Percentiles rank a stretch among this genome's conserved stretches.
Conservation (phyloP, 1,140 invertebrate genomes). For the Temnothorax longispinosus region DNA sequence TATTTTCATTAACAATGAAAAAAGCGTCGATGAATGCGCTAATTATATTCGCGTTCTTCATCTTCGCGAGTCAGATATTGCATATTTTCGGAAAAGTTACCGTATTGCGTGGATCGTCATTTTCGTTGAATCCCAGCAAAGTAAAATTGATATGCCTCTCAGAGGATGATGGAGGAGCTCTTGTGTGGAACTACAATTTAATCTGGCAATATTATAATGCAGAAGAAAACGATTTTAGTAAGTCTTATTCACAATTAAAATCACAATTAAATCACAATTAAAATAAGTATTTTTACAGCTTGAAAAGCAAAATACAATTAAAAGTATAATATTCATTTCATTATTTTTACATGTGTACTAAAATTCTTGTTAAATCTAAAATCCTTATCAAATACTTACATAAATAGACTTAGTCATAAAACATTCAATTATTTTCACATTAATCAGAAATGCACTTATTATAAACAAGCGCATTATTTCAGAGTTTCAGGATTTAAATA, state of each 20-base stretch:
- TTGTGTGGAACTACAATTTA: constrained; percentile 68
- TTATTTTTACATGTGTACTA: neutral
- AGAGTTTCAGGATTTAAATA: neutral
- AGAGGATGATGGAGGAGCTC: constrained; percentile 53
- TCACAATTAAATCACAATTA: neutral
- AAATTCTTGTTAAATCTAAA: neutral
- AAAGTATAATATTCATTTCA: neutral
- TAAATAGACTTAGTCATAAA: neutral
- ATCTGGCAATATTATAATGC: neutral
- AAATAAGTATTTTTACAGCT: neutral
- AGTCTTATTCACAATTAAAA: neutral
- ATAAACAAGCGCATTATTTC: neutral
- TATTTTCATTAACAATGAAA: neutral
- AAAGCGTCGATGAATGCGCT: neutral
- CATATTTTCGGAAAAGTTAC: constrained; percentile 1
- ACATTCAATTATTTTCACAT: neutral
- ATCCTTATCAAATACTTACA: no score
- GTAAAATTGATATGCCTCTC: constrained; percentile 52
- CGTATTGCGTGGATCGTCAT: neutral
- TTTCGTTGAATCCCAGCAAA: neutral
- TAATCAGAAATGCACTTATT: neutral
- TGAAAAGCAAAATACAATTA: neutral
- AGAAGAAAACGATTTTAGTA: constrained; percentile 6
- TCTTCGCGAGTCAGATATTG: neutral
- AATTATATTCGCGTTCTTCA: neutral